phyloP scores from a whole-genome alignment of 2,797 vertebrate species.

The Sebastes kiyomatsui region DNA sequence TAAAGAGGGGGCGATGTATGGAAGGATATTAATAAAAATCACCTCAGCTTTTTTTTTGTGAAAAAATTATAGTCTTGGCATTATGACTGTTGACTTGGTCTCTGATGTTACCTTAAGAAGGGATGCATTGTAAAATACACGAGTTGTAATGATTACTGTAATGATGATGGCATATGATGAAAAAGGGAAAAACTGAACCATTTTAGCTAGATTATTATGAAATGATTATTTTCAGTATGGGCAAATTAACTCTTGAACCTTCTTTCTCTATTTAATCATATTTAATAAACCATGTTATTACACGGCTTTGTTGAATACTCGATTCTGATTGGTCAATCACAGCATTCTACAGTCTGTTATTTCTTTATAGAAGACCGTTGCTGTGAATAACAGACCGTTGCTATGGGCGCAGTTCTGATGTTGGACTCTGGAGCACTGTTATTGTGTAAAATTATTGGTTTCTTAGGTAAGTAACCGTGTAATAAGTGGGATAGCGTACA shows the following conservation, averaged over 20 bases:
- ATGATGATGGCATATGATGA: background rate
- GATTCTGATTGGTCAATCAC: too few species aligned
- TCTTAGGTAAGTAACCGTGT: too few species aligned
- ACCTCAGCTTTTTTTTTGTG: background rate
- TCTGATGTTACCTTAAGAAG: background rate
- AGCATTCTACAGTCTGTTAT: too few species aligned
- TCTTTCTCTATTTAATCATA: background rate
- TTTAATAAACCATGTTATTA: background rate
- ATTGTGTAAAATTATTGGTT: accelerated
- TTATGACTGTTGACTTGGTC: background rate
- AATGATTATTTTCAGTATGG: background rate
- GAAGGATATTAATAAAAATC: background rate
- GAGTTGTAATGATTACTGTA: background rate
- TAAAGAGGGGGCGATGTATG: constrained; percentile 3
- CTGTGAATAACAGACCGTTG: too few species aligned
- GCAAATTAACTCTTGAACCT: background rate
- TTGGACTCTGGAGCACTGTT: too few species aligned
- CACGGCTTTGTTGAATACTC: too few species aligned
- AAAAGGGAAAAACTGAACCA: background rate
- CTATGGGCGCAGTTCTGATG: too few species aligned
- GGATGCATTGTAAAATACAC: background rate
- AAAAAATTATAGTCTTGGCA: background rate
- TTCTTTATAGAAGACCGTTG: too few species aligned
- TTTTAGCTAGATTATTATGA: background rate
- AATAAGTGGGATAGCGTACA: too few species aligned